These are phyloP conservation scores for Sula dactylatra DNA, from an alignment of 2,113 vertebrate species.

Conservation along the genomic window DNA sequence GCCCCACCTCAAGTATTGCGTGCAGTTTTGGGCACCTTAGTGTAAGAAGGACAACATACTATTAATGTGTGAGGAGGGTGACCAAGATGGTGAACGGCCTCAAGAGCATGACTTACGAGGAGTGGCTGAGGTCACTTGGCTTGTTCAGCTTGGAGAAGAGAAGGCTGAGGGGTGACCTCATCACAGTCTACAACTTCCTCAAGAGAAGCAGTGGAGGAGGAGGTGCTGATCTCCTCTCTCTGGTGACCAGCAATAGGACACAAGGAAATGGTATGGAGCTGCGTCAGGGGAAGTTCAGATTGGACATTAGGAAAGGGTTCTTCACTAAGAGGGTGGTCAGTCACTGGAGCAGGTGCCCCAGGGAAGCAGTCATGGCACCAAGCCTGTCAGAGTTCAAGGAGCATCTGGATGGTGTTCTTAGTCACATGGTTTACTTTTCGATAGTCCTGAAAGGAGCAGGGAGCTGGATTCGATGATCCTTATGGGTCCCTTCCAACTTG, in stretches of 20 bases:
- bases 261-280: background rate
- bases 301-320: background rate
- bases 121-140: background rate
- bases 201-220: fast-evolving
- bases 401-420: fast-evolving
- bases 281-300: background rate
- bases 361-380: background rate
- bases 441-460: background rate
- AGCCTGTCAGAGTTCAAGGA: background rate
- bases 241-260: background rate
- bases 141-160: background rate
- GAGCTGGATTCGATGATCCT: background rate
- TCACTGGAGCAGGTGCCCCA: background rate
- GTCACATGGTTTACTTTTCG: background rate
- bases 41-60: background rate
- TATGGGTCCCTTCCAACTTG: background rate
- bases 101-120: background rate
- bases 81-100: background rate
- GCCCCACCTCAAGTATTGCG: background rate
- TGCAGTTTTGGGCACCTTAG: background rate
- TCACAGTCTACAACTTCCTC: background rate
- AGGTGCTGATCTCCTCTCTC: background rate
- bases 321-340: background rate
- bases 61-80: background rate
- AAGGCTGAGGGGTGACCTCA: background rate